Base-by-base conservation (phyloP, 2,113 vertebrate species). In the Pogonocichla stellata region DNA sequence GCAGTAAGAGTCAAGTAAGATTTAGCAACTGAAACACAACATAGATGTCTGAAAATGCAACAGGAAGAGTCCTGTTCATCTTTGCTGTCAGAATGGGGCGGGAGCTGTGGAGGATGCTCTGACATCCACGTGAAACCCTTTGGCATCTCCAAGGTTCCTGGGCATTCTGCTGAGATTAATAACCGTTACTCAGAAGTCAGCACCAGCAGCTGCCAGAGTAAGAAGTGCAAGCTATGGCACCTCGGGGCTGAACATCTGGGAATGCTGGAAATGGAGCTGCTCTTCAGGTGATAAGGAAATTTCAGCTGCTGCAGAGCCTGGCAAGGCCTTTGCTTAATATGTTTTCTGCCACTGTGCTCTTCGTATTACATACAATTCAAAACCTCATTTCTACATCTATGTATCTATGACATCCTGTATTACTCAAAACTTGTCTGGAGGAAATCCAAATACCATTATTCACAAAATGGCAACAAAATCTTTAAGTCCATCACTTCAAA, bases 401-500 rank as follows among this genome's bases (percentile, higher is more conserved):
- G 38, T 60, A 36, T 51, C 73, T 54, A 53, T 4, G 38, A 95
- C 85, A 95, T 90, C 92, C 90, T 92, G 90, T 82, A 74, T 85
- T 72, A 91, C 58, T 95, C 69, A 90, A 86, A 92, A 74, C 54
- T 61, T 43, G 29, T 26, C 70, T 77, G 81, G 74, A 95, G 29
- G 58, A 91, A 95, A 80, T 79, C 78, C 91, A 94, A 90, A 10
- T 3, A 62, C 3, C 38, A 28, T 17, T 50, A 23, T 34, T 80
- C 48, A 48, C 61, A 70, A 80, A 87, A 57, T 9, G 50, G 53
- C 74, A 88, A 77, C 17, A 18, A 75, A 89, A 85, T 82, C 64
- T 33, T 66, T 17, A 23, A 69, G 43, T 58, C 54, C 50, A 43
- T 72, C 38, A 19, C 19, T 20, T 43, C 8, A 40, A 71, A 90